phyloP scores from a whole-genome alignment of 2,797 vertebrate genomes.

The Heteromormyrus szaboi region DNA sequence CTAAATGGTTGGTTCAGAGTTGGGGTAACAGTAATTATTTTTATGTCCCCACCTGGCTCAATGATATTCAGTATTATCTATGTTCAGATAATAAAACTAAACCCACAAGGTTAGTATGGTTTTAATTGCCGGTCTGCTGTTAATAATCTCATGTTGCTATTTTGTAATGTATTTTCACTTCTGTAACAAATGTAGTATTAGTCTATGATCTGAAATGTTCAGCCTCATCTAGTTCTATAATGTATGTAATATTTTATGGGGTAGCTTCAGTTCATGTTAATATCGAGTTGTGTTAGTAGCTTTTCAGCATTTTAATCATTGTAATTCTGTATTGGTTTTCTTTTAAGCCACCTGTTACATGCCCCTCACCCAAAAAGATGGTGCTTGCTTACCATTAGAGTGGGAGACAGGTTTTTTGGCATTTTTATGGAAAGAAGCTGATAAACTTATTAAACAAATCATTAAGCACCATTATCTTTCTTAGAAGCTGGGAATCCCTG shows the following conservation, averaged over 20 bases:
- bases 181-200: neutral
- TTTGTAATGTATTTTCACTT: neutral
- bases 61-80: too few species aligned
- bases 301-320: neutral
- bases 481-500: neutral
- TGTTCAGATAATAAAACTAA: too few species aligned
- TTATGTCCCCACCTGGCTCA: neutral
- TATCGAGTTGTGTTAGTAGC: neutral
- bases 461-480: neutral
- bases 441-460: neutral
- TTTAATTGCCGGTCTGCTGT: neutral
- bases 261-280: neutral
- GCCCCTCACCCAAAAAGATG: neutral
- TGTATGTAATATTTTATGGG: neutral
- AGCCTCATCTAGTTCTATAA: neutral
- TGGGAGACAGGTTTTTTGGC: neutral
- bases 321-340: neutral
- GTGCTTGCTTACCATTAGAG: neutral
- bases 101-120: neutral
- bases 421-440: neutral
- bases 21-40: neutral
- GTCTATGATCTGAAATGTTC: neutral
- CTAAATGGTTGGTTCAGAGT: neutral
- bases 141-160: neutral
- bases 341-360: neutral